Evolutionary conservation across 2,888 invertebrate genomes (phyloP), one percentile per base, ranked within the genome.

Genomic region (Invenusta paracnida): DNA sequence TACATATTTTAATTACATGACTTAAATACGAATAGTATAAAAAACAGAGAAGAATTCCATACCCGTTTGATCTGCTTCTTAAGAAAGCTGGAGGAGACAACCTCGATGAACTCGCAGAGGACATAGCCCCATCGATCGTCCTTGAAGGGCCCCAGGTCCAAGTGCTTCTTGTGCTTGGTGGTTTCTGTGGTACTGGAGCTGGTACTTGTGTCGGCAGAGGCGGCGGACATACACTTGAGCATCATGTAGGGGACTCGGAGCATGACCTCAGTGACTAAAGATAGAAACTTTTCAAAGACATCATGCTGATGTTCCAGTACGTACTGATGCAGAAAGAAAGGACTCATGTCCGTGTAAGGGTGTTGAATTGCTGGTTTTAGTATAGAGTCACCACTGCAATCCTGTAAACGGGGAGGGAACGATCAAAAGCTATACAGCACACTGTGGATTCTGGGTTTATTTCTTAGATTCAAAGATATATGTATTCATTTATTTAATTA

Each of bases 261-360:
- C 0, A 96, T 95, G 94, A 98, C 96, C 93, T 98, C 98, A 85
- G 98, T 97, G 29, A 98, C 92, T n/a, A 98, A 93, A 88, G 96
- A 95, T 11, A 96, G 95, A 91, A 97, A 97, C 87, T 95, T 95
- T 90, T 96, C 95, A 91, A 98, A 97, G 31, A 98, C 95, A 90
- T 98, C 97, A 83, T 94, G 94, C 0, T 95, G 95, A 91, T 96
- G 96, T 84, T 95, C 94, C 92, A 96, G 96, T 66, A 97, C 95
- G 90, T 97, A 97, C 90, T 96, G 96, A 30, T 91, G 89, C 87
- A 92, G 89, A 92, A 98, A 98, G 92, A 98, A 96, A 11, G 97
- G 97, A 1, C 96, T 95, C 95, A 97, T 96, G 90, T 98, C 97
- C 0, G 96, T 96, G 25, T 67, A 85, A 0, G 94, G 94, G 17